Evolutionary conservation across 2,113 vertebrate species (phyloP), one percentile per base, ranked within the genome.

Genomic region (Heterotis niloticus): DNA sequence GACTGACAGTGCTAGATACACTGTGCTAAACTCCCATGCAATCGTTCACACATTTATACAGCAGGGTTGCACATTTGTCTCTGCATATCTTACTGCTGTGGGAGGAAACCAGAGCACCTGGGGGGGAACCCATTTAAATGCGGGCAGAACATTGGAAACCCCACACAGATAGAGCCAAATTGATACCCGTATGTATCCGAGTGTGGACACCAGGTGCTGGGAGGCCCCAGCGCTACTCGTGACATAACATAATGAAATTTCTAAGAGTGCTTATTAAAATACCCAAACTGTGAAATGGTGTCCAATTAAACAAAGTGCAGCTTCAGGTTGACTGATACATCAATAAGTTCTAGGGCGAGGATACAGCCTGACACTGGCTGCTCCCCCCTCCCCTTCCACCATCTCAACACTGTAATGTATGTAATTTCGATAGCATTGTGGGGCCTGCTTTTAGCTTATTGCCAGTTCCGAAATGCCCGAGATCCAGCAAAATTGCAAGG

Each of bases 291-390:
- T 82, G 77, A 82, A 85, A 83, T 76, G 75, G 77, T 70, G 80
- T 75, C 64, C 79, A 83, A 84, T 88, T 83, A 82, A 82, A 87
- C 84, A 80, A 77, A 86, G 82, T 80, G 78, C 78, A 34, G 73
- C 60, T 87, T 83, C 82, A 83, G 82, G 86, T 83, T 73, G 82
- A 78, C 82, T 76, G 80, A 80, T 75, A 52, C 74, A 77, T 81
- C 60, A 64, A 77, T 77, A 34, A 11, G n/a, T 73, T 82, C 75
- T 80, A 64, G 76, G 80, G 80, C 75, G 68, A 81, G 78, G 66
- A 60, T 4, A 78, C 68, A 74, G n/a, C 34, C 16, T 9, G 64
- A 65, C 5, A 23, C 5, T 10, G 4, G 51, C 17, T n/a, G 18
- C 9, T 4, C 34, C 28, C 18, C 20, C 14, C 13, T 28, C 0